phyloP scores from a whole-genome alignment of 2,797 vertebrate species.

The Sebastes reedi region DNA sequence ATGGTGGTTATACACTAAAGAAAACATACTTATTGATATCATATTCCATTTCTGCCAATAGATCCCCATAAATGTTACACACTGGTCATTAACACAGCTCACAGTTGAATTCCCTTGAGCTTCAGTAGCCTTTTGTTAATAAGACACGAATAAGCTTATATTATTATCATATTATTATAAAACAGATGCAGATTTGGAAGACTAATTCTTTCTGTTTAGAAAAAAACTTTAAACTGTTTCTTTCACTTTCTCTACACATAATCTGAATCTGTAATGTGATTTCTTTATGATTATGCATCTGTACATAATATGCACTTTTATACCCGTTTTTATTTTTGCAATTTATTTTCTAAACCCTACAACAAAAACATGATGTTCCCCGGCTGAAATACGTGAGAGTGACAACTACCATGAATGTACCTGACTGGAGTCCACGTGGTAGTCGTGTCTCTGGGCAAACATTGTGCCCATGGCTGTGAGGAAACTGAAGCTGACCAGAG shows the following conservation, averaged over 20 bases:
- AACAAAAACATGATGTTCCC: not conserved
- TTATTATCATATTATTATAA: not conserved
- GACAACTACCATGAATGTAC: conserved; percentile 59
- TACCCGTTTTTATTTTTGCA: not conserved
- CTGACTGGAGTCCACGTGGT: conserved; percentile 87
- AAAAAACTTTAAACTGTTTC: not conserved
- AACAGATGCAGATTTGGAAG: not conserved
- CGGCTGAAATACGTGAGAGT: not conserved
- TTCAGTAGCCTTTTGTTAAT: too few species aligned
- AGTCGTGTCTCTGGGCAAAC: conserved; percentile 88
- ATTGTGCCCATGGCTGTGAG: conserved; percentile 87
- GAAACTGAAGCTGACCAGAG: conserved; percentile 91
- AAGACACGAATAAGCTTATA: too few species aligned
- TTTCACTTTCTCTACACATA: not conserved
- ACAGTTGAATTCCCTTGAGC: not conserved
- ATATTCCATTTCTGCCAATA: too few species aligned
- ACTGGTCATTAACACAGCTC: too few species aligned
- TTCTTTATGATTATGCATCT: not conserved
- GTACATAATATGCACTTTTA: not conserved
- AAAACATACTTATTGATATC: too few species aligned
- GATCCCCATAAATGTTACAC: too few species aligned
- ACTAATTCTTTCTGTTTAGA: not conserved
- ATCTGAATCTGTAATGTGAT: not conserved
- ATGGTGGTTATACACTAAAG: too few species aligned
- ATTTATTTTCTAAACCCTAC: not conserved